Evolutionary conservation across 1,140 invertebrate species (phyloP), one percentile per base, ranked within the genome.

Genomic region (Sitobion miscanthi): DNA sequence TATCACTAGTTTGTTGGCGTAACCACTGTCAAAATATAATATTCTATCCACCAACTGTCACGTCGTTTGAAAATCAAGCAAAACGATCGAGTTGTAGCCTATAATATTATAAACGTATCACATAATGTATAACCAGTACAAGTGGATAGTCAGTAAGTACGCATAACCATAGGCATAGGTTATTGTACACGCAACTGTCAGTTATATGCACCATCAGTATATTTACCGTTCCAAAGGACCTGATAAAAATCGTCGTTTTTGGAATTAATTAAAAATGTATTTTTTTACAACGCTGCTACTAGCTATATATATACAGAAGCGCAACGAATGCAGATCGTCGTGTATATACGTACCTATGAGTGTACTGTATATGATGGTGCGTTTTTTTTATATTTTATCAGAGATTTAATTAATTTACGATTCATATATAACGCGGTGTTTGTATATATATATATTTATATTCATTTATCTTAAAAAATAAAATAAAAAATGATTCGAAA

Each of bases 361-460:
- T 30, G 25, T 86, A 86, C 47, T 14, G 11, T 86, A 47, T 47
- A 47, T 47, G 45, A 45, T 86, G 11, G 42, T 86, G 14, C 42
- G 42, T 45, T n/a, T 86, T 54, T 54, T 86, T 54, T 54, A 23
- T 54, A 23, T 23, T 47, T 86, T 86, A 47, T 86, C 85, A 86
- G 45, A 86, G 85, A 86, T 86, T 86, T 86, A 86, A 86, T 86
- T 86, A 86, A 47, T 86, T 86, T 86, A 86, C 45, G 45, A 47
- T 86, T 86, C 38, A 45, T 85, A 85, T 69, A 69, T 5, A 69
- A 69, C 14, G 62, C 30, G 30, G 62, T n/a, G 62, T 69, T 69
- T 17, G 30, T 69, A 17, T 23, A 38, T 23, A 30, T 86, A 3
- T 45, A 47, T 23, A 38, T 23, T 14, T 86, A 3, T 45, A 47